These are phyloP conservation scores for Lordiphosa stackelbergi DNA, from an alignment of 1,140 invertebrate species.

Conservation along the genomic window DNA sequence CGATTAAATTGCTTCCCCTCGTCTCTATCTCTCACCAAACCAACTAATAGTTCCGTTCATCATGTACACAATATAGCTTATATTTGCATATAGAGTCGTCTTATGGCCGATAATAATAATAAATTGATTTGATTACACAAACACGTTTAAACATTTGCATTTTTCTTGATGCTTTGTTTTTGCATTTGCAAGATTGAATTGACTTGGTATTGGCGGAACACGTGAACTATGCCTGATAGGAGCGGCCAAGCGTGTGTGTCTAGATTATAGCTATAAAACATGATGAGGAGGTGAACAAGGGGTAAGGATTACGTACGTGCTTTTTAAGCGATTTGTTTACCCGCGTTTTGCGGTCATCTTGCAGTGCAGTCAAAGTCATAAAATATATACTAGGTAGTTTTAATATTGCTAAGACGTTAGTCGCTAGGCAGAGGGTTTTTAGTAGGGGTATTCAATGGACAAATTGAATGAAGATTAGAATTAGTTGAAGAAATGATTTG, in stretches of 20 bases:
- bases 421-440: constrained; percentile 5
- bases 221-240: constrained; percentile 55
- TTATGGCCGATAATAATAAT: constrained; percentile 8
- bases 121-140: constrained; percentile 56
- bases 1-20: constrained; percentile 11
- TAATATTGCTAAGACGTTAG: constrained; percentile 48
- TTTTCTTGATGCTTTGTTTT: constrained; percentile 7
- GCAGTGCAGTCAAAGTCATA: constrained; percentile 28
- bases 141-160: constrained; percentile 55
- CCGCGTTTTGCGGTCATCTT: constrained; percentile 27
- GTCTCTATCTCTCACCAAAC: not conserved
- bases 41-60: constrained; percentile 8
- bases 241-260: constrained; percentile 19
- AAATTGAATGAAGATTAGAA: too few relatives aligned
- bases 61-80: constrained; percentile 20
- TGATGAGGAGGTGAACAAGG: not conserved
- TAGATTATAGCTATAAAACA: constrained; percentile 6
- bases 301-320: constrained; percentile 37
- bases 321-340: constrained; percentile 38
- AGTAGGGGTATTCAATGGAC: too few relatives aligned
- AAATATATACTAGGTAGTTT: constrained; percentile 25
- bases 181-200: constrained; percentile 35
- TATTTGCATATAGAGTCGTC: constrained; percentile 16
- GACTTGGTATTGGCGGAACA: constrained; percentile 27
- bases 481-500: too few relatives aligned